A percentile compares a stretch with the other conserved stretches of the same genome.
These are phyloP conservation scores for Sphaeramia orbicularis DNA, from an alignment of 2,797 vertebrate genomes.

Conservation along the genomic window DNA sequence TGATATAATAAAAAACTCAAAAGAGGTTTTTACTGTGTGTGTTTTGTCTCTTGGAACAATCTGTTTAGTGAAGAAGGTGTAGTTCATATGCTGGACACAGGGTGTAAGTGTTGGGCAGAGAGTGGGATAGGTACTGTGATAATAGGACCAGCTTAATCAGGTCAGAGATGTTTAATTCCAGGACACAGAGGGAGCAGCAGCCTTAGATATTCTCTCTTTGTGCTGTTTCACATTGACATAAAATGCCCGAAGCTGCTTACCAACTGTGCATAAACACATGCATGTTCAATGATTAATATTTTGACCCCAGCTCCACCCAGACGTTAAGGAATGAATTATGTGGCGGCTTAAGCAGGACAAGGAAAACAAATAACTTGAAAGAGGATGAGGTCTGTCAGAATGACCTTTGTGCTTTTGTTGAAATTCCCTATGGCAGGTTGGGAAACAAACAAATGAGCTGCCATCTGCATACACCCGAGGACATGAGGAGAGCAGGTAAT, in stretches of 20 bases:
- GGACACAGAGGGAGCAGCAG: constrained; percentile 25
- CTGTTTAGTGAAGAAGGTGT: constrained; percentile 36
- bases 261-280: neutral
- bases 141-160: constrained; percentile 42
- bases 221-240: neutral
- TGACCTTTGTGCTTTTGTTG: constrained; percentile 75
- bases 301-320: constrained; percentile 23
- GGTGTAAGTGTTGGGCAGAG: constrained; percentile 75
- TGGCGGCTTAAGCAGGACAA: constrained; percentile 9
- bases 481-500: constrained; percentile 45
- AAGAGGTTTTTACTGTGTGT: constrained; percentile 66
- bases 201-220: neutral
- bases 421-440: constrained; percentile 53
- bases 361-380: constrained; percentile 54
- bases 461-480: constrained; percentile 61
- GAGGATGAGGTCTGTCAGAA: constrained; percentile 53
- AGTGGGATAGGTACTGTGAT: constrained; percentile 5
- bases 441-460: constrained; percentile 68
- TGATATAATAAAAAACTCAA: constrained; percentile 89
- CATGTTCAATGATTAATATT: constrained; percentile 32
- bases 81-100: constrained; percentile 75
- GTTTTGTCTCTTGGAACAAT: constrained; percentile 28
- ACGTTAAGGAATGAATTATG: constrained; percentile 35
- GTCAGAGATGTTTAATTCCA: constrained; percentile 39
- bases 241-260: neutral